phyloP scores from a whole-genome alignment of 2,888 invertebrate genomes.

The Lasioglossum pauxillum region DNA sequence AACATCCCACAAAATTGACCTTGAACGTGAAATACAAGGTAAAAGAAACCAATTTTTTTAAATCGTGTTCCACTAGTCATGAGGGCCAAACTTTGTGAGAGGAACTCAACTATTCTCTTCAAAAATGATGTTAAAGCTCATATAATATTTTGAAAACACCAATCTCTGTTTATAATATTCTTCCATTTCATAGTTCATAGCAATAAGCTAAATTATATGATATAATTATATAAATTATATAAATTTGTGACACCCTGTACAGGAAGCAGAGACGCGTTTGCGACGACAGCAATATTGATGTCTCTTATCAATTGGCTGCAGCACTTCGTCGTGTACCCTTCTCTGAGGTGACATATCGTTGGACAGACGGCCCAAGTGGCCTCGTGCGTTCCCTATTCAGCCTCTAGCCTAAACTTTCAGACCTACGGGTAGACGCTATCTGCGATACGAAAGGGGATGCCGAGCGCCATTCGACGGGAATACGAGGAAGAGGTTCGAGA shows the following conservation, averaged over 20 bases:
- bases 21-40: no score
- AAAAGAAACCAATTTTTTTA: no score
- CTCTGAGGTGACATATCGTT: not conserved
- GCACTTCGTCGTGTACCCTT: not conserved
- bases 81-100: no score
- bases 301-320: not conserved
- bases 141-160: no score
- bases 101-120: no score
- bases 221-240: no score
- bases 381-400: not conserved
- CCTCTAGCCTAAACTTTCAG: not conserved
- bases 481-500: not conserved
- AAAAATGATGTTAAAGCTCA: no score
- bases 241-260: not conserved
- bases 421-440: conserved; percentile 2
- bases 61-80: no score
- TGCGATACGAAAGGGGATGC: not conserved
- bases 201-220: no score
- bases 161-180: no score
- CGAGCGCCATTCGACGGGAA: conserved; percentile 15
- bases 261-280: not conserved
- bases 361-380: not conserved
- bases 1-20: no score
- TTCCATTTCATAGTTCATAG: no score
- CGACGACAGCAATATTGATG: not conserved